A percentile compares a stretch with the other conserved stretches of the same genome.
Conservation (phyloP, 2,113 vertebrate genomes). For the Chionomys nivalis region DNA sequence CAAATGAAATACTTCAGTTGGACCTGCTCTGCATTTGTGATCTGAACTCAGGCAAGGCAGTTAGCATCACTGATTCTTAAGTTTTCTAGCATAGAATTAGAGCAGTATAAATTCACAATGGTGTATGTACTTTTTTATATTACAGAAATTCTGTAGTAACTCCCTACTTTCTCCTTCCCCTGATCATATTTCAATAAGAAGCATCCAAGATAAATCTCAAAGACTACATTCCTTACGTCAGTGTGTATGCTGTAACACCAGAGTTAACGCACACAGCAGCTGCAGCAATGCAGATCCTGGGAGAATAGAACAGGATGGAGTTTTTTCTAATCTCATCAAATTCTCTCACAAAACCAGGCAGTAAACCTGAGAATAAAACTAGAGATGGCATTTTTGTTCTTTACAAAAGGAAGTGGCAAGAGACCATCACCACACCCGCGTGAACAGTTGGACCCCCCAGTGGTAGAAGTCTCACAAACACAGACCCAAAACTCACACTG, state of each 20-base stretch:
- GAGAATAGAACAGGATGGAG: background rate
- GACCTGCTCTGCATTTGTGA: background rate
- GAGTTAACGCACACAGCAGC: background rate
- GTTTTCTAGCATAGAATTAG: slow-evolving; percentile 55
- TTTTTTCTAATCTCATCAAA: slow-evolving; percentile 45
- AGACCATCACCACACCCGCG: background rate
- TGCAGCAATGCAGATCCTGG: slow-evolving; percentile 8
- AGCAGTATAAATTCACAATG: slow-evolving; percentile 14
- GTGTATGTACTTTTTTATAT: background rate
- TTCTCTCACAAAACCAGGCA: slow-evolving; percentile 36
- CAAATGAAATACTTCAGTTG: background rate
- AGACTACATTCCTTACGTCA: slow-evolving; percentile 48
- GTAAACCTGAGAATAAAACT: slow-evolving; percentile 5
- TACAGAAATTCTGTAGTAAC: slow-evolving; percentile 13
- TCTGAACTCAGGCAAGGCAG: background rate
- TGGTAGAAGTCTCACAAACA: background rate
- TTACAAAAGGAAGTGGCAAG: background rate
- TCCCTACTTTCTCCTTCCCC: background rate
- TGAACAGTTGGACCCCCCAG: background rate
- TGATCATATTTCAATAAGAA: slow-evolving; percentile 52
- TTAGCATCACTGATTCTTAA: slow-evolving; percentile 17
- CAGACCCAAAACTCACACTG: background rate
- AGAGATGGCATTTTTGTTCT: background rate
- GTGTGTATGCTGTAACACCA: background rate
- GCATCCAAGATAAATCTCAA: slow-evolving; percentile 17